Base-by-base conservation (phyloP, 53 echinoderm and acorn worm genomes). In the Patiria pectinifera region DNA sequence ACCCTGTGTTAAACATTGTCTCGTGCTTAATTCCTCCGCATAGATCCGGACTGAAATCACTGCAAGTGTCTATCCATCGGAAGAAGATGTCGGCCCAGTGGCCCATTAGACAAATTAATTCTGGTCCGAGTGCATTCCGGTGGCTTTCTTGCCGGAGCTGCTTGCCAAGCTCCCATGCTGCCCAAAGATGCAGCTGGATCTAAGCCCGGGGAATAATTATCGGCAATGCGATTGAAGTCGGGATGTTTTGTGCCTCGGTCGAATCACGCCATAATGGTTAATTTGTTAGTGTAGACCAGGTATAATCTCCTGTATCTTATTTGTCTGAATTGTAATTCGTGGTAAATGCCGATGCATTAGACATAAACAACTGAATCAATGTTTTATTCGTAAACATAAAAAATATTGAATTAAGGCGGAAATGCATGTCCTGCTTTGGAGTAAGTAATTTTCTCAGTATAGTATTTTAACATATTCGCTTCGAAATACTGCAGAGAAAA, bases 71-170 rank as follows among this genome's bases (percentile, higher is more conserved):
- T 53, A 53, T 53, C 6, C n/a, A 45, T 24, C 81, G 16, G 24
- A 18, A 80, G 24, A 18, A 80, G 81, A 80, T 13, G 45, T 15
- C 49, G 62, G 62, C 4, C 24, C 18, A 2, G 23, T 4, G 62
- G n/a, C 88, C 77, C 88, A 88, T 88, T 88, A 88, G 77, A 77
- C 88, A 78, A 88, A 88, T 88, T 88, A 88, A 19, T 77, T 88
- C 88, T 78, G 44, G 59, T 35, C 61, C 58, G 7, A 78, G 88
- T 26, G 61, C 43, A 62, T 23, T 88, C 45, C 75, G 76, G 59
- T 59, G 82, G 14, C 15, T 82, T 82, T 82, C 82, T 11, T 53
- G 53, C 53, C 6, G 53, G 6, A 53, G 82, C 59, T 82, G n/a
- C 23, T n/a, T 46, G 15, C 25, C 21, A 82, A 19, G n/a, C 53